Base-by-base conservation (phyloP, 2,888 invertebrate species). In the Sphaeridia pumilis region DNA sequence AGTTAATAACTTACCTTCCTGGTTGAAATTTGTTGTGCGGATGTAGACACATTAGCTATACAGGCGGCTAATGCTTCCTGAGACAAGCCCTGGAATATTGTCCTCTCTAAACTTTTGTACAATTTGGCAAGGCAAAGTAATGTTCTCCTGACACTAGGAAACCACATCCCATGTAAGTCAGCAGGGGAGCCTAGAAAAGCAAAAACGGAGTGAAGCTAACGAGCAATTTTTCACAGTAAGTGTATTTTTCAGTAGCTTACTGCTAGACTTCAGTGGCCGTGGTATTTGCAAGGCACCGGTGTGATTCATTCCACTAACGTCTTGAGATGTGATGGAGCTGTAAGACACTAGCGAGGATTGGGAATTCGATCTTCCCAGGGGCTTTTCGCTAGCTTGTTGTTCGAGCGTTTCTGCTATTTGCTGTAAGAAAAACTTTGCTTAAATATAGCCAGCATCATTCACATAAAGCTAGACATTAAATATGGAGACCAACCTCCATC, bases 141-240 rank as follows among this genome's bases (percentile, higher is more conserved):
- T 0, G 97, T 94, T 42, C 98, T 76, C 20, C 97, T 77, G 0
- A 98, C 94, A 0, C 92, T 94, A 0, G 98, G 98, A 72, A 97
- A 98, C 98, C 98, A 98, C 93, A 98, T 93, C 25, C 97, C 98
- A 72, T 97, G 97, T 28, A 97, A 75, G 75, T 98, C 97, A 0
- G 95, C 92, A 0, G 93, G 89, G 0, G 89, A 88, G 68, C 82
- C 82, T 69, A 70, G 64, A 58, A 68, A 38, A 46, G 20, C 31
- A 10, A 14, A 31, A 14, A 31, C 7, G 31, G 7, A 31, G 31
- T 31, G 31, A 7, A 35, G 53, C 36, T 49, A 52, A 27, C 48
- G 53, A 31, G 50, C 43, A 50, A 41, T 38, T n/a, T n/a, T n/a
- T n/a, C n/a, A n/a, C n/a, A 36, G 42, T 35, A 35, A 34, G 21